These are phyloP conservation scores for Notarius lentiginosus DNA, from an alignment of 2,113 vertebrate species.

Conservation along the genomic window DNA sequence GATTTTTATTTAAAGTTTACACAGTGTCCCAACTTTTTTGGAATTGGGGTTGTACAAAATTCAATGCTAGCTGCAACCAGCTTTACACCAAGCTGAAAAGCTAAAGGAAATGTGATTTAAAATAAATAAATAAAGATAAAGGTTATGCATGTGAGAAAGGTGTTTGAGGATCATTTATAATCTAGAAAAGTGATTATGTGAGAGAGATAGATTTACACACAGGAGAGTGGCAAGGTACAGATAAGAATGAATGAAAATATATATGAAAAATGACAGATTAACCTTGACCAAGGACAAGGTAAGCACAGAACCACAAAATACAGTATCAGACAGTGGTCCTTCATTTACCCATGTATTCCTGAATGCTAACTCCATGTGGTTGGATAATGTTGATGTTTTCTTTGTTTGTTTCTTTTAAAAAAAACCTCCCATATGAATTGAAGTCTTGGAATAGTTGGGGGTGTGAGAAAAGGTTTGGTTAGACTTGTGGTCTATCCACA, in stretches of 20 bases:
- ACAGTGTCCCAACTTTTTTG: too few species aligned
- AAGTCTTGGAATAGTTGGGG: neutral
- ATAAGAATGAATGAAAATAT: slow-evolving; percentile 80
- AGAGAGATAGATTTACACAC: slow-evolving; percentile 63
- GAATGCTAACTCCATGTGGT: neutral
- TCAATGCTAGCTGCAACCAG: neutral
- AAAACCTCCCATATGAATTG: neutral
- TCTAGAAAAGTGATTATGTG: slow-evolving; percentile 74
- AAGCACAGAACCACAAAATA: slow-evolving; percentile 58
- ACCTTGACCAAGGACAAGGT: slow-evolving; percentile 76
- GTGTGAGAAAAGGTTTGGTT: neutral
- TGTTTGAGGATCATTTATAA: slow-evolving; percentile 70
- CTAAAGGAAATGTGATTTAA: neutral
- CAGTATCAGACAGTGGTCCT: slow-evolving; percentile 41
- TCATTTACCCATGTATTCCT: slow-evolving; percentile 15
- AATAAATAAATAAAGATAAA: neutral
- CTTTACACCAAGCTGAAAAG: neutral
- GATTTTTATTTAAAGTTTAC: too few species aligned
- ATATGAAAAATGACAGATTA: slow-evolving; percentile 77
- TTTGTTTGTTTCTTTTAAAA: too few species aligned
- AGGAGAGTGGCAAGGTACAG: slow-evolving; percentile 72
- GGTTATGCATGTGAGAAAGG: slow-evolving; percentile 32
- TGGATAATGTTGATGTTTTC: neutral
- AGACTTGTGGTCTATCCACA: neutral
- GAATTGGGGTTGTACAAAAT: neutral